A percentile compares a stretch with the other conserved stretches of the same genome.
Conservation (phyloP, 2,888 invertebrate genomes). For the Spodoptera picta region DNA sequence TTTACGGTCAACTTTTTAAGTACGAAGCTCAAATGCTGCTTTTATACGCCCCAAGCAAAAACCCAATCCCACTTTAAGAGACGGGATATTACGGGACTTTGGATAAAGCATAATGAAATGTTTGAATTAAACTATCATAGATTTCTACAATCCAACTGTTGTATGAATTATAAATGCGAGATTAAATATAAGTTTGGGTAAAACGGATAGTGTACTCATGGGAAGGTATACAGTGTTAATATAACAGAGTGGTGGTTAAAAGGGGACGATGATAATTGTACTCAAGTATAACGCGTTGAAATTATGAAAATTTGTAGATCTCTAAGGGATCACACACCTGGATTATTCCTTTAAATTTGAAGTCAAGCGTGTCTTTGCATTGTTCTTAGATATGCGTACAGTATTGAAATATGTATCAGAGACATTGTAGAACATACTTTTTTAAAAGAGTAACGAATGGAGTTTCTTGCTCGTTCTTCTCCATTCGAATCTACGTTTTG, state of each 20-base stretch:
- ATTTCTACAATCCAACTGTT: conserved; percentile 38
- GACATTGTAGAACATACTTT: no score
- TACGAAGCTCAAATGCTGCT: no score
- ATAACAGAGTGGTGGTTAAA: conserved; percentile 47
- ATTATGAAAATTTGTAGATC: conserved; percentile 29
- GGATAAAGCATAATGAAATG: conserved; percentile 44
- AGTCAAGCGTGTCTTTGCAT: no score
- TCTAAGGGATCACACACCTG: neutral
- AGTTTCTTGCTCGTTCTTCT: no score
- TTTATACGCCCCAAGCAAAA: no score
- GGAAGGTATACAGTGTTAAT: conserved; percentile 39
- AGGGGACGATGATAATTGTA: conserved; percentile 36
- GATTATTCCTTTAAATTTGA: conserved; percentile 13
- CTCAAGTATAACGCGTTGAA: conserved; percentile 26
- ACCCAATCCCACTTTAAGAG: conserved; percentile 29
- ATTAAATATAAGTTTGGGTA: conserved; percentile 45
- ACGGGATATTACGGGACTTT: conserved; percentile 46
- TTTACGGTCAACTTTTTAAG: no score
- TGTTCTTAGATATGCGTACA: no score
- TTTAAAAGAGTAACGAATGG: no score
- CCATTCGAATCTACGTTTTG: no score
- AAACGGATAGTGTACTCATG: conserved; percentile 33
- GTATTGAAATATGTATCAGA: no score
- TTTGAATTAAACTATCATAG: conserved; percentile 35
- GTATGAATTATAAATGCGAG: conserved; percentile 48